These are phyloP conservation scores for Poecile montanus DNA, from an alignment of 2,797 vertebrate genomes.

Conservation along the genomic window DNA sequence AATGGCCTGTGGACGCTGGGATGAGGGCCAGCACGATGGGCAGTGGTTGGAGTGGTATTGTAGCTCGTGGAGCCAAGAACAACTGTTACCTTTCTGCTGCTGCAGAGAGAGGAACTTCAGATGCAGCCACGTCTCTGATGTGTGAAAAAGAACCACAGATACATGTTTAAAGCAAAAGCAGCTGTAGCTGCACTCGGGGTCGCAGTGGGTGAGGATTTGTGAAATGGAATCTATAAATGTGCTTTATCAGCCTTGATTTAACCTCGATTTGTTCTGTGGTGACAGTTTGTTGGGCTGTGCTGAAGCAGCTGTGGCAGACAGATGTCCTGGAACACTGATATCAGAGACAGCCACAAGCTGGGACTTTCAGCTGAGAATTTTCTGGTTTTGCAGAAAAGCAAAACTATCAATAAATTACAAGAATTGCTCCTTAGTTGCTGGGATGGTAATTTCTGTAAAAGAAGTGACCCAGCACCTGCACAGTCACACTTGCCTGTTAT, in stretches of 20 bases:
- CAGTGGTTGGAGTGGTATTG: neutral
- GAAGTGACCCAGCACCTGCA: neutral
- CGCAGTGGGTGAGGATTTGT: neutral
- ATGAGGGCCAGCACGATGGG: neutral
- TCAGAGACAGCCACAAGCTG: neutral
- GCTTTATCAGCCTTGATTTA: neutral
- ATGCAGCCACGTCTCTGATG: neutral
- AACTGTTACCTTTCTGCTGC: neutral
- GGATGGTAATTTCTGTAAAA: neutral
- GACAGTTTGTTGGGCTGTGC: neutral
- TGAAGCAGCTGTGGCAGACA: neutral
- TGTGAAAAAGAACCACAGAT: neutral
- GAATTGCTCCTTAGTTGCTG: neutral
- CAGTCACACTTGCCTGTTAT: neutral
- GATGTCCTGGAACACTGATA: neutral
- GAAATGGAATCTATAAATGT: neutral
- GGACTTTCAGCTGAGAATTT: neutral
- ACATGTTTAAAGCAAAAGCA: neutral
- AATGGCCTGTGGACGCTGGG: too few species aligned
- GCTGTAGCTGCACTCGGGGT: neutral
- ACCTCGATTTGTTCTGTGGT: neutral
- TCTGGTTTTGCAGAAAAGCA: neutral
- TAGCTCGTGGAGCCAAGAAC: neutral
- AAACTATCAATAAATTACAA: neutral
- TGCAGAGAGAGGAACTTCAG: rapidly evolving